Base-by-base conservation (phyloP, 2,797 vertebrate species). In the Limnodromus scolopaceus region DNA sequence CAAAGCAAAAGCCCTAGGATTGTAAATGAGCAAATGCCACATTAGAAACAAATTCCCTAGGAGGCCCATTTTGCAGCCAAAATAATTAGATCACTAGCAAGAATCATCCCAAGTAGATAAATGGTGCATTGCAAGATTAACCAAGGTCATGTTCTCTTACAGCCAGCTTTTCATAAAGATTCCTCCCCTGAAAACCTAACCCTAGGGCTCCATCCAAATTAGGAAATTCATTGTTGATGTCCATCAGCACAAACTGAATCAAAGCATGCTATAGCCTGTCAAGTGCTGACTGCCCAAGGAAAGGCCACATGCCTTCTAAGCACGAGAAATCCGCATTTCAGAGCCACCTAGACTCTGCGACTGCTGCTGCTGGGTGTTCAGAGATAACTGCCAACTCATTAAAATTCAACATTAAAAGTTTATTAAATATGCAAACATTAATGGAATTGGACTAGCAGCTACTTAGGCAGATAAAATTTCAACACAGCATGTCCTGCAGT, bases 361-460 rank as follows among this genome's bases (percentile, higher is more conserved):
- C 76, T 90, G 76, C 81, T 83, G 79, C 80, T 92, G 91, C 91
- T 94, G 92, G 82, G 60, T 48, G 72, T 16, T 92, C 91, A 94
- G 89, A 96, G 89, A 92, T 92, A 94, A 92, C 57, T 86, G 85
- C 84, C 87, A 91, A 65, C 65, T 95, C 96, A 92, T 92, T 96
- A 94, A 94, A 96, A 91, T 38, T 57, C 61, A 86, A 80, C 79
- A 81, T 87, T 55, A 90, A 79, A 84, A 92, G 86, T 88, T 82
- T 91, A 86, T 96, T 96, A 96, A 97, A 84, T 92, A 96, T 87
- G 89, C 93, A 93, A 72, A 69, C 89, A 63, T 58, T 93, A 96
- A 93, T 95, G 89, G 91, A 90, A 71, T 79, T 55, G 72, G 88
- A 89, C 79, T 78, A 87, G 71, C 43, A 86, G 71, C 89, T 92